Evolutionary conservation across 2,113 vertebrate species (phyloP).

Genomic region (Hipposideros armiger): DNA sequence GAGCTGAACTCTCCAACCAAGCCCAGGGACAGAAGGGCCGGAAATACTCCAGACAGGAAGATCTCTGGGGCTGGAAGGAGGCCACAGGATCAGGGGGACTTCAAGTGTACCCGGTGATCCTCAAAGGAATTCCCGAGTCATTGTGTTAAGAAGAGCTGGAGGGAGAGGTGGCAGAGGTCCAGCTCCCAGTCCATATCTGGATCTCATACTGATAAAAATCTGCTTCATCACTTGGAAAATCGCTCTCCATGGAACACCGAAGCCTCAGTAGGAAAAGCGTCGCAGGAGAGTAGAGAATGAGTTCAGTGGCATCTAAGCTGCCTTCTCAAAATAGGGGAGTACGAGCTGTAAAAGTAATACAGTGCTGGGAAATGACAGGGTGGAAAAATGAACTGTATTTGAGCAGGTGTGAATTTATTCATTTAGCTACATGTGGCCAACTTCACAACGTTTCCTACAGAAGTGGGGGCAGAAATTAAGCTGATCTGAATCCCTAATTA

Average conservation of each 20-base stretch:
- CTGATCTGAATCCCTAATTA: slow-evolving; percentile 3
- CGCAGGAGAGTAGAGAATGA: background rate
- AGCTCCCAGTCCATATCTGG: slow-evolving; percentile 50
- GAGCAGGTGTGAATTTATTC: background rate
- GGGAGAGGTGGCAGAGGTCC: slow-evolving; percentile 64
- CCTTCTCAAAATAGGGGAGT: background rate
- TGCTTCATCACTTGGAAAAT: slow-evolving; percentile 76
- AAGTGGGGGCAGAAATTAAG: slow-evolving; percentile 22
- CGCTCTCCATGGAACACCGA: slow-evolving; percentile 26
- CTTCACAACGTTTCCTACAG: slow-evolving; percentile 44
- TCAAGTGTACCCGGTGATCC: slow-evolving; percentile 64
- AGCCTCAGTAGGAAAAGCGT: background rate
- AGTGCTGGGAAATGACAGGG: background rate
- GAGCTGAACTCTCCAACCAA: slow-evolving; percentile 52
- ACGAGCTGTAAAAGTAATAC: background rate
- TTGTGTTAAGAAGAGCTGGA: slow-evolving; percentile 63
- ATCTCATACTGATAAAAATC: slow-evolving; percentile 74
- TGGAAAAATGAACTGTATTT: slow-evolving; percentile 10
- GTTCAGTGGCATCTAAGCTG: background rate
- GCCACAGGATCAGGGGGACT: slow-evolving; percentile 58
- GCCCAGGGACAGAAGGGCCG: slow-evolving; percentile 67
- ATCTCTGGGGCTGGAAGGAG: slow-evolving; percentile 65
- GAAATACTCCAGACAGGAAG: slow-evolving; percentile 85
- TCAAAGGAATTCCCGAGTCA: slow-evolving; percentile 76
- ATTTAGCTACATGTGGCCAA: slow-evolving; percentile 12